Evolutionary conservation across 2,888 invertebrate species (phyloP).

Genomic region (Ennomos erosarius): DNA sequence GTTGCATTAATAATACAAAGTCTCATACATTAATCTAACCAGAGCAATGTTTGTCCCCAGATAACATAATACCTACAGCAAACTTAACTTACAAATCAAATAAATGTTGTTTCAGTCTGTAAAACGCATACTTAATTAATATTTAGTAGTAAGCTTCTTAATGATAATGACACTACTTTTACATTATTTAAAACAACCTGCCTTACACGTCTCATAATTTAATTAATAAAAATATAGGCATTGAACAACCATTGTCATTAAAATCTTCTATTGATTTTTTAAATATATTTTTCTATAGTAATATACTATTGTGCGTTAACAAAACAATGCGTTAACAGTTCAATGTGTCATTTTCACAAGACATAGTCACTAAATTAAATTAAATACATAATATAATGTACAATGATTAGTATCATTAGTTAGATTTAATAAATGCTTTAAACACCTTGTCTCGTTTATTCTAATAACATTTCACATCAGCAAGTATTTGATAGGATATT

Average conservation of each 20-base stretch:
- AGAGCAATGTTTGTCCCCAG: not conserved
- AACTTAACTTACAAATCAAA: constrained; percentile 38
- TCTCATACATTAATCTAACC: too few relatives aligned
- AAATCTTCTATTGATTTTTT: not conserved
- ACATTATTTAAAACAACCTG: too few relatives aligned
- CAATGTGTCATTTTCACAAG: not conserved
- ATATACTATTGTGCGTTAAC: constrained; percentile 26
- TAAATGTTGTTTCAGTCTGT: constrained; percentile 65
- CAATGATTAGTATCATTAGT: too few relatives aligned
- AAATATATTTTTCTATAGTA: not conserved
- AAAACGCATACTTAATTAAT: constrained; percentile 42
- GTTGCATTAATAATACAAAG: too few relatives aligned
- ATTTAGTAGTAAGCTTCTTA: constrained; percentile 36
- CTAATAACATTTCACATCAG: too few relatives aligned
- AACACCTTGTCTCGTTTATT: too few relatives aligned
- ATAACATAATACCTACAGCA: too few relatives aligned
- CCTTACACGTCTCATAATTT: too few relatives aligned
- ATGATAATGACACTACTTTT: not conserved
- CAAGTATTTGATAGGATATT: too few relatives aligned
- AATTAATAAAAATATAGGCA: not conserved
- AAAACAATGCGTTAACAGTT: constrained; percentile 14
- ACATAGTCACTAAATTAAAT: not conserved
- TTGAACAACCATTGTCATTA: not conserved
- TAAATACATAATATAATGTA: too few relatives aligned
- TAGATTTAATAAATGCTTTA: too few relatives aligned